Evolutionary conservation across 2,113 vertebrate species (phyloP), one percentile per base, ranked within the genome.

Genomic region (Tamias sibiricus): DNA sequence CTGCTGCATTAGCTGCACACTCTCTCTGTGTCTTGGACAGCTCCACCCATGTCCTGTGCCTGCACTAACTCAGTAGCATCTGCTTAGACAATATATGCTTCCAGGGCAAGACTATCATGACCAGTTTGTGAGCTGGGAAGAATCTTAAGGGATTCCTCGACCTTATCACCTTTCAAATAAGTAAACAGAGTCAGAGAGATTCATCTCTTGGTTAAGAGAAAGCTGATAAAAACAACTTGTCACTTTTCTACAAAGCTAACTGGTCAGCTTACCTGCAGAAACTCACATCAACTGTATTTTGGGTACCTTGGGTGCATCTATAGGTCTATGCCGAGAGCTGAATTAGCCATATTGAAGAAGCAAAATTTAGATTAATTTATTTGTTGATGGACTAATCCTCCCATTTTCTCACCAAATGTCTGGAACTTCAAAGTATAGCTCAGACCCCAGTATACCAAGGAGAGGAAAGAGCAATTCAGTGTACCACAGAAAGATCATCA

Each of bases 281-380:
- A 49, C 22, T 28, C n/a, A 1, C 22, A 8, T 42, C 32, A 14
- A 32, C 37, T 87, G 14, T 11, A 0, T 42, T 3, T 9, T 40
- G 74, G 62, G 1, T 52, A 32, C 10, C 32, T 44, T 68, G 42
- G 3, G 1, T 26, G 37, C 82, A n/a, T 28, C 83, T 42, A 26
- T 0, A 22, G 16, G 19, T 75, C 26, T 76, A 1, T 42, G 17
- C 95, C 30, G 66, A 57, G 22, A 40, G 19, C 32, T 44, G 77
- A 24, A 13, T 30, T 14, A 64, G 40, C 42, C 26, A 28, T 1
- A 64, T 49, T 12, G 68, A 71, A 71, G 80, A 7, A 76, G 11
- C 52, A 84, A 96, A 87, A 54, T 93, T 71, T 40, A 64, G 40
- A 87, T 81, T 64, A 91, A 52, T 47, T 76, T 72, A 76, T 52